Percentiles rank a stretch among this genome's conserved stretches.
Evolutionary conservation across 2,888 invertebrate genomes (phyloP).

Genomic region (Seladonia tumulorum): DNA sequence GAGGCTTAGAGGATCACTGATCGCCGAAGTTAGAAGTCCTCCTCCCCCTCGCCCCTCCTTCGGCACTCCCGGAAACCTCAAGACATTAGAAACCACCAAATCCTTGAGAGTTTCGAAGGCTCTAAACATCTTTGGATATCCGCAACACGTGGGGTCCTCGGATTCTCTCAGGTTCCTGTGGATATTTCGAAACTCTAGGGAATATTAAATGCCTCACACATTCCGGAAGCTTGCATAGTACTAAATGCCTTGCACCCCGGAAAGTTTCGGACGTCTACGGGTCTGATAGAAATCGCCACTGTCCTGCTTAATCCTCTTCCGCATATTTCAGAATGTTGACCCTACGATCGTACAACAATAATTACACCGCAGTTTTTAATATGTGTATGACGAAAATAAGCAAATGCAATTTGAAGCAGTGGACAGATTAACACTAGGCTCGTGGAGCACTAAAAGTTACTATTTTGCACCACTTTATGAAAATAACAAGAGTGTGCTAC

Average conservation of each 20-base stretch:
- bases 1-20: neutral
- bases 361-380: too few relatives aligned
- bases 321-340: neutral
- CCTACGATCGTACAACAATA: too few relatives aligned
- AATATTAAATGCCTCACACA: constrained; percentile 9
- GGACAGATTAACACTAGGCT: too few relatives aligned
- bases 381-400: too few relatives aligned
- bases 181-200: constrained; percentile 6
- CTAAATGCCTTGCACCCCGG: neutral
- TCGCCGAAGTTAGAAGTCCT: neutral
- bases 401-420: too few relatives aligned
- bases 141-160: neutral
- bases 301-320: neutral
- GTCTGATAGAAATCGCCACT: neutral
- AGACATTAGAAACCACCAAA: constrained; percentile 6
- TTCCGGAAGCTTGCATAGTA: neutral
- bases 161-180: neutral
- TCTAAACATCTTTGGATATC: constrained; percentile 12
- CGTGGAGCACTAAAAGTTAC: too few relatives aligned
- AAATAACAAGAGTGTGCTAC: too few relatives aligned
- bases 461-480: too few relatives aligned
- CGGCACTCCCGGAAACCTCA: neutral
- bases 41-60: neutral
- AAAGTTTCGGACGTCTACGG: neutral
- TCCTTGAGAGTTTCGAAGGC: constrained; percentile 14